Percentiles rank a stretch among this genome's conserved stretches.
Evolutionary conservation across 2,797 vertebrate genomes (phyloP).

Genomic region (Muraenolepis orangiensis): DNA sequence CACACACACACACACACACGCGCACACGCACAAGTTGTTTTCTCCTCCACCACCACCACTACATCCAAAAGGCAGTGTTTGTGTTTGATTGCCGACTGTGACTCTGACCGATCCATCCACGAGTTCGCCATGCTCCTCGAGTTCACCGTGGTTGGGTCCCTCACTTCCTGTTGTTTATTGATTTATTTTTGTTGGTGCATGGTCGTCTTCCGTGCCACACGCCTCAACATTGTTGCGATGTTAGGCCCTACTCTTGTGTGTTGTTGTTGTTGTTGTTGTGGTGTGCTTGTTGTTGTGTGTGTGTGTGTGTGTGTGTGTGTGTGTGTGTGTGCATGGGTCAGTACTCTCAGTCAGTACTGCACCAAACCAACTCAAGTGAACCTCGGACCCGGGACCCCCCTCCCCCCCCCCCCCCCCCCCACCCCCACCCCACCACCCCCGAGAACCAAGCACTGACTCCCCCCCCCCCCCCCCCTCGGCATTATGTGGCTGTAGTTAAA

Average conservation of each 20-base stretch:
- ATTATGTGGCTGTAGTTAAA: conserved; percentile 40
- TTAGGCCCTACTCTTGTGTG: conserved; percentile 34
- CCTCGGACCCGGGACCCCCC: background rate
- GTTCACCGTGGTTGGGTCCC: conserved; percentile 26
- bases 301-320: conserved; percentile 20
- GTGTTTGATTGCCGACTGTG: background rate
- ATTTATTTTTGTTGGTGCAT: too few species aligned
- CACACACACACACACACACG: background rate
- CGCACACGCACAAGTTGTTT: background rate
- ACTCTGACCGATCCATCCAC: background rate
- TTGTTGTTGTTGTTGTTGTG: too few species aligned
- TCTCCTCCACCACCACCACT: background rate
- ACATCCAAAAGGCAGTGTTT: background rate
- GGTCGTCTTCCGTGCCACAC: conserved; percentile 37
- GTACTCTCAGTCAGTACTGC: conserved; percentile 44
- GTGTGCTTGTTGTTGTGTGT: too few species aligned
- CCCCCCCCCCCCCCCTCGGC: too few species aligned
- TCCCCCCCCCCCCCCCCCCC: background rate
- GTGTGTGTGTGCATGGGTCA: conserved; percentile 59
- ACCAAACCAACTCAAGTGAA: conserved; percentile 11
- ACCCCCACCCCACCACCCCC: background rate
- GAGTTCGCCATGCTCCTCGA: conserved; percentile 1
- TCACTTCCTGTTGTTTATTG: conserved; percentile 36
- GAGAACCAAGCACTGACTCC: conserved; percentile 1
- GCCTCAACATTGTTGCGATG: conserved; percentile 54